Evolutionary conservation across 2,113 vertebrate species (phyloP).

Genomic region (Papio anubis): DNA sequence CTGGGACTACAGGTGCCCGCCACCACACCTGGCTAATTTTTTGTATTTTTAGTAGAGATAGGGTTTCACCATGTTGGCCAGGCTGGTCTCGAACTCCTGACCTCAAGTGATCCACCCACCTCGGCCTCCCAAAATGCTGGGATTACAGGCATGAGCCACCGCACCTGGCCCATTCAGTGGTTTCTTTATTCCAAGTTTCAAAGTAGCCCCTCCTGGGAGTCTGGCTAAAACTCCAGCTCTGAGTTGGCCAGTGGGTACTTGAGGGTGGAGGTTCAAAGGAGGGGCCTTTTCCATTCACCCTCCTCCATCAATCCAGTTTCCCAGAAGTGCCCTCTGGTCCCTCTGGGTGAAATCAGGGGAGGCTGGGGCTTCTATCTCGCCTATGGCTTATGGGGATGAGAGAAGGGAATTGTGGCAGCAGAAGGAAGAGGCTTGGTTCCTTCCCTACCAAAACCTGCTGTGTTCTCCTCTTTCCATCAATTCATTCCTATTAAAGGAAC

Average conservation of each 20-base stretch:
- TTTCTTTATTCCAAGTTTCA: background rate
- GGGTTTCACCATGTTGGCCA: background rate
- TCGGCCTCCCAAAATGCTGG: no score
- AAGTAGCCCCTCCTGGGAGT: background rate
- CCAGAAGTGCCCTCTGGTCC: background rate
- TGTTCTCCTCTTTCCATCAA: background rate
- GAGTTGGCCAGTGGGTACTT: no score
- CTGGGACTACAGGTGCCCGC: background rate
- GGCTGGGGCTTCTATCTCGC: background rate
- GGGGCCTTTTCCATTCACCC: background rate
- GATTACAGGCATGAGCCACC: no score
- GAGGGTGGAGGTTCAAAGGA: background rate
- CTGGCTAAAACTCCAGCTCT: background rate
- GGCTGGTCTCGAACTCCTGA: background rate
- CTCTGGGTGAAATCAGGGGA: background rate
- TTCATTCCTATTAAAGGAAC: background rate
- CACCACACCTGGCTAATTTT: background rate
- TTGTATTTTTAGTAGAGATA: background rate
- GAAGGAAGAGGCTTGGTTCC: background rate
- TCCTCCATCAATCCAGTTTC: background rate
- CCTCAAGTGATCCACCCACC: background rate
- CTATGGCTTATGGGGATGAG: background rate
- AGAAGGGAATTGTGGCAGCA: background rate
- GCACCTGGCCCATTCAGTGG: no score
- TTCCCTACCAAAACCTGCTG: background rate